Evolutionary conservation across 2,888 invertebrate genomes (phyloP), one percentile per base, ranked within the genome.

Genomic region (Leptinotarsa haldemani): DNA sequence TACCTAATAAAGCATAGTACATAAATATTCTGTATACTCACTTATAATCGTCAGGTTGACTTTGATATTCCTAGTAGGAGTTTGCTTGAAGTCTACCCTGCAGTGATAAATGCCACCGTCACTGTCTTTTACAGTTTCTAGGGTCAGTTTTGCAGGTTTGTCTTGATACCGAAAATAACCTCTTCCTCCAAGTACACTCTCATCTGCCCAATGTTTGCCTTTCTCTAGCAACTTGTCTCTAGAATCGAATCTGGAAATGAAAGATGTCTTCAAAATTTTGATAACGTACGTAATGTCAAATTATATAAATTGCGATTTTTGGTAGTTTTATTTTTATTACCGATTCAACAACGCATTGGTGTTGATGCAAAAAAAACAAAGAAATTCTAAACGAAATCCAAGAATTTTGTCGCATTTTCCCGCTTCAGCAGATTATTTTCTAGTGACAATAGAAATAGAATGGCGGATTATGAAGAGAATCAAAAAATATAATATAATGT

Each of bases 31-130:
- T 12, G 5, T n/a, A 61, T 61, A 93, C 95, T 94, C 89, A 96
- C 96, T 93, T 85, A 96, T 95, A 81, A 97, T 94, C 81, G 95
- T 95, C 83, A 97, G 92, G 88, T 95, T 95, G 88, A 96, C 94
- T 88, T 94, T 93, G 83, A 94, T 91, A 87, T 96, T 95, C 82
- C 95, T 91, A 2, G 96, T 97, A 0, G 96, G 96, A 15, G 95
- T 94, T 86, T 94, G 94, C 86, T 94, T 94, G 89, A 96, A 97
- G 89, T 97, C 97, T 7, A 96, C 95, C 74, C 97, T 90, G 88
- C 97, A 97, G 76, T 95, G 90, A 88, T 96, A 96, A 77, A 95
- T 90, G 16, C 95, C 96, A 1, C 93, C 94, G 85, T 97, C 96
- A 58, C 90, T 89, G 76, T 93, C 93, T 70, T 91, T 89, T 69